Base-by-base conservation (phyloP, 1,140 invertebrate species). In the Nasonia longicornis region DNA sequence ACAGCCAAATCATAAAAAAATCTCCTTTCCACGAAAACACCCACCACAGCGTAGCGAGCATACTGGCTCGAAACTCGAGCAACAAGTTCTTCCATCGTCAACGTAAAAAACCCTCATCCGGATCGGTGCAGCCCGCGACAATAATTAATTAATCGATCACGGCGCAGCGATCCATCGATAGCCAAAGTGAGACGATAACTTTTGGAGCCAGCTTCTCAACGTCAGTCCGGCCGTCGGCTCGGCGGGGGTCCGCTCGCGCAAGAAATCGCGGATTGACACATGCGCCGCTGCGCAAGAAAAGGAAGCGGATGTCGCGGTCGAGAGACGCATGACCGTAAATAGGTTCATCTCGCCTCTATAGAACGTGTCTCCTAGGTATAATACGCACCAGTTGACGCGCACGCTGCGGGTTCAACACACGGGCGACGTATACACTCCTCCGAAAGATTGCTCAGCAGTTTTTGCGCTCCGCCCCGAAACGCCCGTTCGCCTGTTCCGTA, bases 381-480 rank as follows among this genome's bases (percentile, higher is more conserved):
- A n/a, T 67, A 31, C 66, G 7, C 26, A 31, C 12, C 8, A 8
- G 66, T 20, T 69, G 26, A 69, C 29, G 22, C 26, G 26, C 10
- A 69, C 26, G 26, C 14, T 26, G 26, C 26, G 26, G 0, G 11
- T 29, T 69, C 16, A 6, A 31, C 26, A n/a, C 31, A 16, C 35
- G n/a, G 6, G 22, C 48, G 31, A 16, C 26, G 79, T 52, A 81
- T 64, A 85, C 83, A 26, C 82, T 84, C 87, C 87, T 86, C 86
- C 86, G 82, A 86, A 88, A 85, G 86, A 88, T 89, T 87, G 80
- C 86, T 89, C 88, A 87, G 87, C 89, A 86, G 83, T 89, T 89
- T 90, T 89, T 87, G 86, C 86, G 88, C 88, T 84, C 88, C 89
- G 89, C 89, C 89, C 88, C 78, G 83, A 80, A 85, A 86, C 84